A percentile compares a stretch with the other conserved stretches of the same genome.
phyloP scores from a whole-genome alignment of 37 sponge, comb jelly and placozoan genomes.

The Aphrocallistes beatrix region DNA sequence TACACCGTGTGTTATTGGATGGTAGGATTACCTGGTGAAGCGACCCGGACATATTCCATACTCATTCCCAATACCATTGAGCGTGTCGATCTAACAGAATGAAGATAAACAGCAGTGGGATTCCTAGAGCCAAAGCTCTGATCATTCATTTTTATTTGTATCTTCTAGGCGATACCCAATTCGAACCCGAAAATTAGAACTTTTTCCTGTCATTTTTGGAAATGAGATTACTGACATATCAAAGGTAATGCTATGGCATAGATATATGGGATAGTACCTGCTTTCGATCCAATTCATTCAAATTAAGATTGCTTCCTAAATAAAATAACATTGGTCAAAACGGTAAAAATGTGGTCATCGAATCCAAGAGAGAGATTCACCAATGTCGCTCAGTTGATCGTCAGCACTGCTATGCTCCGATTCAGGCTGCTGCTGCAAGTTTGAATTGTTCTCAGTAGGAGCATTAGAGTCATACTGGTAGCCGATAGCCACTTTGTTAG shows the following conservation, averaged over 20 bases:
- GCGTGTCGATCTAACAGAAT: slow-evolving; percentile 12
- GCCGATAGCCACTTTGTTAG: slow-evolving; percentile 47
- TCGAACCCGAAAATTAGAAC: too few relatives aligned
- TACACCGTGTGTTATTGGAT: too few relatives aligned
- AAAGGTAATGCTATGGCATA: too few relatives aligned
- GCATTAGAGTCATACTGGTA: slow-evolving; percentile 34
- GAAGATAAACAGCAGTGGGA: not conserved
- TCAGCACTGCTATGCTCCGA: not conserved
- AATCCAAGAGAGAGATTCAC: not conserved
- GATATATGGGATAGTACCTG: not conserved
- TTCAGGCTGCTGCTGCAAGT: not conserved
- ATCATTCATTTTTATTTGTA: too few relatives aligned
- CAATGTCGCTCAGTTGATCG: not conserved
- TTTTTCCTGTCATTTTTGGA: too few relatives aligned
- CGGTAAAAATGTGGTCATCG: not conserved
- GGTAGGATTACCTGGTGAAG: not conserved
- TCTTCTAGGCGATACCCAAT: too few relatives aligned
- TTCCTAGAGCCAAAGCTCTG: not conserved
- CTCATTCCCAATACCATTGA: not conserved
- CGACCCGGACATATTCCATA: not conserved
- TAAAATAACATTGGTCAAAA: not conserved
- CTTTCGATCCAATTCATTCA: not conserved
- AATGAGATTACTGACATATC: too few relatives aligned
- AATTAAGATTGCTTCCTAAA: not conserved
- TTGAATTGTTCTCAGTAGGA: not conserved